Evolutionary conservation across 2,113 vertebrate genomes (phyloP).

Genomic region (Leptobrachium leishanense): DNA sequence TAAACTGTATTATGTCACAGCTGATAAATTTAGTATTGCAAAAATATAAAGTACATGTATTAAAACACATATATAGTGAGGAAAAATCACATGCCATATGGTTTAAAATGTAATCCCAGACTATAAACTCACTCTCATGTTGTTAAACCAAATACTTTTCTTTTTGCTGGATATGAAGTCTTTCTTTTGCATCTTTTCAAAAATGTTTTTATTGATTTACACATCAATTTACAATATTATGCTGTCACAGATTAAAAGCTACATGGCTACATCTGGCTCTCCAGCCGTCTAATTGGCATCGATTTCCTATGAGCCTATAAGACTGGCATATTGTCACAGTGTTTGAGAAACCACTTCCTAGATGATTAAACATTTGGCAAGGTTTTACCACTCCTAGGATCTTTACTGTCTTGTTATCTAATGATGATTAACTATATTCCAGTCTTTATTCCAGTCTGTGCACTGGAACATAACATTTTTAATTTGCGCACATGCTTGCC

Average conservation of each 20-base stretch:
- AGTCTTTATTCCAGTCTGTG: neutral
- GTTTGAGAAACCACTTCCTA: conserved; percentile 24
- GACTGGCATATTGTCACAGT: conserved; percentile 16
- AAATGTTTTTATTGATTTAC: conserved; percentile 8
- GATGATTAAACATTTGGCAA: conserved; percentile 39
- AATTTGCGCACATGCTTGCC: neutral
- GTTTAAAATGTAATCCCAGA: neutral
- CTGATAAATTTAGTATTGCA: neutral
- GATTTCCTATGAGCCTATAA: conserved; percentile 2
- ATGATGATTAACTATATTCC: conserved; percentile 3
- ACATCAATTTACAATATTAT: conserved; percentile 33
- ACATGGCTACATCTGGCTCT: conserved; percentile 24
- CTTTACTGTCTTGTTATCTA: conserved; percentile 17
- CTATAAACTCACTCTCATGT: neutral
- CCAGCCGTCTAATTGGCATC: conserved; percentile 26
- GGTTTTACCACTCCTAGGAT: conserved; percentile 5
- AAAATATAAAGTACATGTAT: neutral
- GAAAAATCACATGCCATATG: neutral
- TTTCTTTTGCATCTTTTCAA: neutral
- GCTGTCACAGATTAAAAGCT: conserved; percentile 2
- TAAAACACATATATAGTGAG: neutral
- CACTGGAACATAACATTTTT: neutral
- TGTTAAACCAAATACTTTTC: neutral
- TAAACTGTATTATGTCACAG: neutral
- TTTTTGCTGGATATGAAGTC: neutral